Conservation (phyloP, 2,888 invertebrate species). For the Elegia similella region DNA sequence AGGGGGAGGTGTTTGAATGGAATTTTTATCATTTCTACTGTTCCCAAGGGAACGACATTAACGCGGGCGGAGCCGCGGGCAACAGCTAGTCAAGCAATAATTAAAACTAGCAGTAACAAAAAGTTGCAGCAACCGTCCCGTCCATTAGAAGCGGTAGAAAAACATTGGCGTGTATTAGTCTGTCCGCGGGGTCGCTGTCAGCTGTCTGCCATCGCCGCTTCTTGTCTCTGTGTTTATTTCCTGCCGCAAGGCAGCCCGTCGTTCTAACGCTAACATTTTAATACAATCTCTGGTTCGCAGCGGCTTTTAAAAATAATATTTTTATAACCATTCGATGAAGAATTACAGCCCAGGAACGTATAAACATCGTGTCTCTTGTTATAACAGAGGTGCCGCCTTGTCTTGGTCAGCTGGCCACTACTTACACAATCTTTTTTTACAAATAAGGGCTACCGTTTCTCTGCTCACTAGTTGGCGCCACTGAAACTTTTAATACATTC, state of each 20-base stretch:
- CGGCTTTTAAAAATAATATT: constrained; percentile 3
- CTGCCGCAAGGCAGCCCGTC: background rate
- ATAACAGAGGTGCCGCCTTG: background rate
- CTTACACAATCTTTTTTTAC: background rate
- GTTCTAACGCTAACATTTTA: background rate
- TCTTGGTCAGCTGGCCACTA: background rate
- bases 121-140: too few relatives aligned
- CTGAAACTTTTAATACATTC: too few relatives aligned
- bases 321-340: constrained; percentile 6
- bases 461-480: too few relatives aligned
- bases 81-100: too few relatives aligned
- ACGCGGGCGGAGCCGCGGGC: too few relatives aligned
- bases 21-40: too few relatives aligned
- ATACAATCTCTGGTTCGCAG: background rate
- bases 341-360: background rate
- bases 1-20: too few relatives aligned
- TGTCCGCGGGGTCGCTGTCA: background rate
- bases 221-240: background rate
- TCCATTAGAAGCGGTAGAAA: background rate
- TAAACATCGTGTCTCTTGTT: background rate
- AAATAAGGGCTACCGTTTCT: too few relatives aligned
- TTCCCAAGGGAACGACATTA: too few relatives aligned
- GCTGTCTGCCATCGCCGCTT: background rate
- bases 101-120: too few relatives aligned
- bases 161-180: background rate